Percentiles rank a stretch among this genome's conserved stretches.
phyloP scores from a whole-genome alignment of 2,888 invertebrate genomes.

The Apamea sordens region DNA sequence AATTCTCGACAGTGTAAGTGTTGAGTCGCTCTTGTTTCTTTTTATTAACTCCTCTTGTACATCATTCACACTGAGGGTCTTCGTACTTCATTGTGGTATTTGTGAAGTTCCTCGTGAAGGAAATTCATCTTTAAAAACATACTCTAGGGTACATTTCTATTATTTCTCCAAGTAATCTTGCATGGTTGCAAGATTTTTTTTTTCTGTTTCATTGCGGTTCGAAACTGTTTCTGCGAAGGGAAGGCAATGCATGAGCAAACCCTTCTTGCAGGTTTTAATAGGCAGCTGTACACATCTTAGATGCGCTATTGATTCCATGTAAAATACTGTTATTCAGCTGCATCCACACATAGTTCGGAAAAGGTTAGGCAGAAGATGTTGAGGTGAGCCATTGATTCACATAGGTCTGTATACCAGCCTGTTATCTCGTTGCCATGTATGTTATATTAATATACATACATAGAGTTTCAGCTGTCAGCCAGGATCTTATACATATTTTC shows the following conservation, averaged over 20 bases:
- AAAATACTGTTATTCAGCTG: not conserved
- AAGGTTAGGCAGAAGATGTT: not conserved
- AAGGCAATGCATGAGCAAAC: not conserved
- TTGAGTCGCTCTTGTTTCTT: conserved; percentile 2
- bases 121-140: not conserved
- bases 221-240: not conserved
- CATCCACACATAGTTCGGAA: not conserved
- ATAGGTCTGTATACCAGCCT: not conserved
- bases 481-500: not conserved
- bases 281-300: no score
- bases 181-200: not conserved
- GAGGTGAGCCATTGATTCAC: not conserved
- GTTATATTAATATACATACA: not conserved
- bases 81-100: not conserved
- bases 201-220: no score
- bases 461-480: not conserved
- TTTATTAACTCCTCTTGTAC: conserved; percentile 20
- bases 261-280: not conserved
- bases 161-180: no score
- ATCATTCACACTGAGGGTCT: not conserved
- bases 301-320: not conserved
- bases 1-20: conserved; percentile 6
- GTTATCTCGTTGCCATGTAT: not conserved
- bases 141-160: not conserved
- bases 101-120: not conserved